Base-by-base conservation (phyloP, 2,888 invertebrate genomes). In the Tetropium fuscum region DNA sequence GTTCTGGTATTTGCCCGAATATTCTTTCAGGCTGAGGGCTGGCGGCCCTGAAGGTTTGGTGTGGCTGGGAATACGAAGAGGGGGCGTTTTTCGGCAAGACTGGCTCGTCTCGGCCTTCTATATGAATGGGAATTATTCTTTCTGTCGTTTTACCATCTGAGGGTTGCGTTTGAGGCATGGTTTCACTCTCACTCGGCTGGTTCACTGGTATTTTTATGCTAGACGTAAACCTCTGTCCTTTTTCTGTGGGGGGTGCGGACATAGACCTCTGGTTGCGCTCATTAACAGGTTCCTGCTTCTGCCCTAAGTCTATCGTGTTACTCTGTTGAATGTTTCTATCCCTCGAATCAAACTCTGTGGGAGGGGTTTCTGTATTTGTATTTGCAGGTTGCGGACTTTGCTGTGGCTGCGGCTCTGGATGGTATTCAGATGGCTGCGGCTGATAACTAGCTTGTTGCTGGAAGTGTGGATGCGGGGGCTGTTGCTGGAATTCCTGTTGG, bases 41-140 rank as follows among this genome's bases (percentile, higher is more conserved):
- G 69, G 38, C 54, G 70, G 56, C 65, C n/a, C n/a, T n/a, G 72
- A 4, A 69, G 8, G 32, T 27, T 13, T 32, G 71, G 10, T 70
- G 72, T 15, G 72, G 74, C 20, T 76, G 77, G 2, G 61, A 19
- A 22, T 45, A 53, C 18, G 61, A 53, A 54, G 73, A 20, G 63
- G 77, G 54, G 34, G 65, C 80, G 59, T 84, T 83, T 75, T 87
- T 88, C 62, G 90, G 89, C 54, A 91, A 84, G 10, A 93, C 87
- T 0, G 93, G 93, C 74, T 91, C 90, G 71, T 92, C 91, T 49
- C 94, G 85, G 4, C 94, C 94, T 81, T 95, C 95, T 0, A 95
- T 92, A 75, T 92, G 91, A 64, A 95, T 95, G 15, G 95, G 95
- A 80, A 95, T 94, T 74, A 93, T 91, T 62, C 94, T 86, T 43